Conservation (phyloP, 2,888 invertebrate species). For the Drosophila vallismaia region DNA sequence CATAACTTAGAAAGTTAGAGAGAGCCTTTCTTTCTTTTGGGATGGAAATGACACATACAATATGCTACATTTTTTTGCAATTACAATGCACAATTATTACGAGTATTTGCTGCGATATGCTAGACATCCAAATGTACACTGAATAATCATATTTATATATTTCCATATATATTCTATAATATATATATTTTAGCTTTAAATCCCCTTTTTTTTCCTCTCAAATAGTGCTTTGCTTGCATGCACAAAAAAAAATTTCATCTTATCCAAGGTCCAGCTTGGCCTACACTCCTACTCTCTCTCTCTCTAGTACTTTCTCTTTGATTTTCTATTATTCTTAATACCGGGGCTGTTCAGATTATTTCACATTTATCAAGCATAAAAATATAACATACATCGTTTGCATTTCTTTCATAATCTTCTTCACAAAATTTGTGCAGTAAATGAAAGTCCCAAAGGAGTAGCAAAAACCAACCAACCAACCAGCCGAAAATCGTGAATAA, state of each 20-base stretch:
- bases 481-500: conserved; percentile 8
- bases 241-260: conserved; percentile 23
- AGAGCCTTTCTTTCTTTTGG: neutral
- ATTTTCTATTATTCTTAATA: neutral
- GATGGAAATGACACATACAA: conserved; percentile 22
- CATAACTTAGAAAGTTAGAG: conserved; percentile 16
- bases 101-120: conserved; percentile 35
- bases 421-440: neutral
- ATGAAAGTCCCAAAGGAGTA: conserved; percentile 1
- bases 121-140: conserved; percentile 55
- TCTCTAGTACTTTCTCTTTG: neutral
- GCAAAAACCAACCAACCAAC: conserved; percentile 2
- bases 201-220: neutral
- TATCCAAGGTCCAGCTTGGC: conserved; percentile 38
- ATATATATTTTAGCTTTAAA: neutral
- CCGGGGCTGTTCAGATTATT: too few species aligned
- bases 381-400: conserved; percentile 58
- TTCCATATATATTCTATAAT: too few species aligned
- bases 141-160: conserved; percentile 13
- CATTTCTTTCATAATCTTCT: neutral
- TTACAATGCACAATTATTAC: conserved; percentile 42
- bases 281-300: neutral
- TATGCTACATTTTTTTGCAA: conserved; percentile 29
- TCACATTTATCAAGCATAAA: neutral
- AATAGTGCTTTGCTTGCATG: neutral